Evolutionary conservation across 2,113 vertebrate species (phyloP).

Genomic region (Fulica atra): DNA sequence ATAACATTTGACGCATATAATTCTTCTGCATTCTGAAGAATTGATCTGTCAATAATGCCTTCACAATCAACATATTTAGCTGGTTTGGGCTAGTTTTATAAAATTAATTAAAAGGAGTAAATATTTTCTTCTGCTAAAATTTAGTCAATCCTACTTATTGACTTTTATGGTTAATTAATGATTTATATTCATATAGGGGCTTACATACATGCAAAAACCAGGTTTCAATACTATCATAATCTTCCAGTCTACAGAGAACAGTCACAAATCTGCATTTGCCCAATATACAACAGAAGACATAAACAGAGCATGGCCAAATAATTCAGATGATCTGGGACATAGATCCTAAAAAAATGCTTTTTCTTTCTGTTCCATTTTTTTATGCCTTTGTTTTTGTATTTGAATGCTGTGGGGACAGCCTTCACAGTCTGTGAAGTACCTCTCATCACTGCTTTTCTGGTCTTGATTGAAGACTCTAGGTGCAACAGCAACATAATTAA

Average conservation of each 20-base stretch:
- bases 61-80: not conserved
- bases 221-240: not conserved
- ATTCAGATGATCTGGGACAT: not conserved
- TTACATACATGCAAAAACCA: rapidly evolving
- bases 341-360: not conserved
- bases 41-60: not conserved
- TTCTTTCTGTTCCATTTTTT: not conserved
- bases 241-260: not conserved
- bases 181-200: not conserved
- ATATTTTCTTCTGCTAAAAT: not conserved
- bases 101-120: not conserved
- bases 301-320: not conserved
- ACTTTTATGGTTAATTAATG: rapidly evolving
- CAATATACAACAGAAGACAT: not conserved
- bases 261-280: not conserved
- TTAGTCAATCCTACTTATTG: not conserved
- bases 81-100: not conserved
- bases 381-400: not conserved
- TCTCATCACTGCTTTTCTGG: not conserved
- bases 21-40: not conserved
- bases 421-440: not conserved
- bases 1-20: not conserved
- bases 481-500: not conserved
- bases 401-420: not conserved
- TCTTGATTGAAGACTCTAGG: not conserved